Evolutionary conservation across 2,797 vertebrate species (phyloP), one percentile per base, ranked within the genome.

Genomic region (Eleutherodactylus coqui): DNA sequence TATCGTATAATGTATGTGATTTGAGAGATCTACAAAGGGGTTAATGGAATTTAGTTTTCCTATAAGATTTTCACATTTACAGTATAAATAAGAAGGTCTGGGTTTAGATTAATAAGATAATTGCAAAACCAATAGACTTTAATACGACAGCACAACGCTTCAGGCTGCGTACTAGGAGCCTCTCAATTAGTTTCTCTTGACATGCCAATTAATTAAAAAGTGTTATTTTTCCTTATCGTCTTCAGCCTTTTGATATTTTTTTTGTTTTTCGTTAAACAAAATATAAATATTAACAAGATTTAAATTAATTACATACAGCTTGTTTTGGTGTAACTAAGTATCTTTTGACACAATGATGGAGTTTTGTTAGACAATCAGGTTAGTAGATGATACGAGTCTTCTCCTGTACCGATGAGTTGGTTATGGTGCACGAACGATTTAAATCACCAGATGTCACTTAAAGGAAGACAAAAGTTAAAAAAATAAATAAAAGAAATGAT

Each of bases 191-290:
- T 89, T 91, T 88, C 83, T 90, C 69, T 88, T 85, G 85, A 91
- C 87, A 87, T 85, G 89, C 85, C 86, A 90, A 91, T 92, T 86
- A 89, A 89, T 91, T 92, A 88, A 79, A 88, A 92, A 88, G 88
- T 89, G 87, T 69, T 83, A 2, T 91, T 91, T 90, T 88, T 90
- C 89, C 91, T 91, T 89, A 92, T 90, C 87, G 88, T 89, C 84
- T 89, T 88, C 49, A 0, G 49, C 43, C 1, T 47, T 89, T 92
- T 90, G 91, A 89, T 84, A 86, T 58, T 0, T 88, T 47, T 81
- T 77, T 34, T 79, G 67, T 79, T 75, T 73, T 76, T 58, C 36
- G 27, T 49, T 53, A 73, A 84, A 84, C 83, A 70, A 87, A 87
- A 80, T 80, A 75, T 87, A 87, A 87, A 87, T 83, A 87, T 83